A percentile compares a stretch with the other conserved stretches of the same genome.
Conservation (phyloP, 2,888 invertebrate genomes). For the Parascotia fuliginaria region DNA sequence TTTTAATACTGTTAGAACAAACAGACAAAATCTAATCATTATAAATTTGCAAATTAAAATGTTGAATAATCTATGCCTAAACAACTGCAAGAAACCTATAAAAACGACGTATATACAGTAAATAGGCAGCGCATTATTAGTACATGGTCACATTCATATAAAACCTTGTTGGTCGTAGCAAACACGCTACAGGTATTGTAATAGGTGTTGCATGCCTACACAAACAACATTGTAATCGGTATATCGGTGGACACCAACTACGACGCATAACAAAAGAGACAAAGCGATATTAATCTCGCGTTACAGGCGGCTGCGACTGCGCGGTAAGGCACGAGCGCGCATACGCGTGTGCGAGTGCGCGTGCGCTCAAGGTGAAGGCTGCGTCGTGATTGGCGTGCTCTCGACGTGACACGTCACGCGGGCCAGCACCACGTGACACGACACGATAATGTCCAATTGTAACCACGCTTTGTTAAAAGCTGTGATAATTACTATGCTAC, state of each 20-base stretch:
- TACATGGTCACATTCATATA: not conserved
- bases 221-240: constrained; percentile 39
- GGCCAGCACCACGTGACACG: constrained; percentile 45
- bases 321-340: constrained; percentile 57
- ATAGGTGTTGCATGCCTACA: constrained; percentile 17
- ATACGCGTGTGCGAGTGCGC: constrained; percentile 54
- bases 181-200: constrained; percentile 28
- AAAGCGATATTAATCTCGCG: constrained; percentile 66
- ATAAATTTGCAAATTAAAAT: too few relatives aligned
- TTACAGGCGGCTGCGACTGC: constrained; percentile 49
- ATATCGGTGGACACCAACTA: constrained; percentile 47
- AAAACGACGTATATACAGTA: not conserved
- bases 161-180: constrained; percentile 11
- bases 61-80: too few relatives aligned
- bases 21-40: too few relatives aligned
- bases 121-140: not conserved
- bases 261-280: constrained; percentile 71
- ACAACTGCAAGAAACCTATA: too few relatives aligned
- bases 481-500: constrained; percentile 7
- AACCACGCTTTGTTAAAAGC: constrained; percentile 6
- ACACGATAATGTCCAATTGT: constrained; percentile 3
- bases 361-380: constrained; percentile 47
- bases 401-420: constrained; percentile 32
- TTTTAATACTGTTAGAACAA: too few relatives aligned
- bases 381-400: constrained; percentile 49